phyloP scores from a whole-genome alignment of 2,888 invertebrate species.

The Conops quadrifasciatus region DNA sequence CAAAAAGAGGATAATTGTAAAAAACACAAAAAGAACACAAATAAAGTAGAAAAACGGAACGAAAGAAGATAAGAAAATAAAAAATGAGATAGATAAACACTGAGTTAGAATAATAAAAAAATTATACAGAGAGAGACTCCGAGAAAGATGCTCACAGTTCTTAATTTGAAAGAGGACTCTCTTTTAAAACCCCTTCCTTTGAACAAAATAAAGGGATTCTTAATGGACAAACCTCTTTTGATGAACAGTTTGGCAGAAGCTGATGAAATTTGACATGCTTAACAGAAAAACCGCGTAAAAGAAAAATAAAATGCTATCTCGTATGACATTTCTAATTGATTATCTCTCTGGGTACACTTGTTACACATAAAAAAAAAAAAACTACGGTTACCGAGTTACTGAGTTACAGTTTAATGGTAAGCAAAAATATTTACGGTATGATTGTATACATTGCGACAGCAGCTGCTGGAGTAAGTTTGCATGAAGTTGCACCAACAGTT shows the following conservation, averaged over 20 bases:
- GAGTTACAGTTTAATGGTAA: not conserved
- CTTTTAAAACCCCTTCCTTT: no score
- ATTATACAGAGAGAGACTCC: no score
- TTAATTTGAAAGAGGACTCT: no score
- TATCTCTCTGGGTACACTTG: no score
- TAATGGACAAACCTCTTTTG: no score
- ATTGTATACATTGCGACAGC: not conserved
- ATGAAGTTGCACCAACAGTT: not conserved
- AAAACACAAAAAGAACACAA: not conserved
- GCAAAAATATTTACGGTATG: constrained; percentile 1
- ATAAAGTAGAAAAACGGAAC: not conserved
- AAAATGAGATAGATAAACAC: not conserved
- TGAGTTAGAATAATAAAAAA: not conserved
- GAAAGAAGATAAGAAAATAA: not conserved
- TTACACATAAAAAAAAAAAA: not conserved
- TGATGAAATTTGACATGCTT: no score
- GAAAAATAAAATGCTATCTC: not conserved
- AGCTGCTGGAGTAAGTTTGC: constrained; percentile 17
- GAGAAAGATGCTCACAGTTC: no score
- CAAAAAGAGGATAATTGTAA: not conserved
- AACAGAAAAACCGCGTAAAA: not conserved
- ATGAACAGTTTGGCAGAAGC: no score
- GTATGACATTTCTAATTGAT: no score
- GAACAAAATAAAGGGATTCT: no score
- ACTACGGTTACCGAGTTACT: no score